phyloP scores from a whole-genome alignment of 2,888 invertebrate genomes.

The Alentia gelatinosa region DNA sequence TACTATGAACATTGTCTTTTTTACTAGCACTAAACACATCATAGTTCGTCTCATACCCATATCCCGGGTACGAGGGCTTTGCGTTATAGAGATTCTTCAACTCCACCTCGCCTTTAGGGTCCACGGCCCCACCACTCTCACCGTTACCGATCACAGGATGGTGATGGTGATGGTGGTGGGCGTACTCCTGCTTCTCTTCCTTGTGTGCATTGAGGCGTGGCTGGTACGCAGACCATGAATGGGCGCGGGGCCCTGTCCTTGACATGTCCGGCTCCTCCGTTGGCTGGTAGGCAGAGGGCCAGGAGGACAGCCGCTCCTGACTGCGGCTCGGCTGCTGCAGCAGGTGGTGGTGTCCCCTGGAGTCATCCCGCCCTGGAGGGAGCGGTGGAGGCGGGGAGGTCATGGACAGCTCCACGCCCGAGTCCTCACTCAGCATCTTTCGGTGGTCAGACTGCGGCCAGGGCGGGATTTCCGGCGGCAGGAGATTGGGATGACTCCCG shows the following conservation, averaged over 20 bases:
- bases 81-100: background rate
- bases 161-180: background rate
- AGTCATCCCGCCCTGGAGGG: conserved; percentile 44
- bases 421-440: conserved; percentile 39
- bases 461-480: background rate
- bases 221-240: conserved; percentile 19
- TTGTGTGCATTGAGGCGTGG: background rate
- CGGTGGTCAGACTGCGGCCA: conserved; percentile 19
- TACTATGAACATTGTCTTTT: background rate
- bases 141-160: conserved; percentile 25
- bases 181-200: background rate
- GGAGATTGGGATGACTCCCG: background rate
- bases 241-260: background rate
- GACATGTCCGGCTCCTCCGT: background rate
- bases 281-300: background rate
- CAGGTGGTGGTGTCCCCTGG: background rate
- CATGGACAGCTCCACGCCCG: conserved; percentile 15
- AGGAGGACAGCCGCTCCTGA: background rate
- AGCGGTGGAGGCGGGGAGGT: conserved; percentile 21
- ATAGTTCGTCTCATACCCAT: conserved; percentile 35
- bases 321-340: background rate
- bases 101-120: background rate
- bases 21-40: background rate
- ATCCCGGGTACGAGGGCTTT: background rate
- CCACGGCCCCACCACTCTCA: background rate